phyloP scores from a whole-genome alignment of 2,888 invertebrate species.

The Cosmopolites sordidus region DNA sequence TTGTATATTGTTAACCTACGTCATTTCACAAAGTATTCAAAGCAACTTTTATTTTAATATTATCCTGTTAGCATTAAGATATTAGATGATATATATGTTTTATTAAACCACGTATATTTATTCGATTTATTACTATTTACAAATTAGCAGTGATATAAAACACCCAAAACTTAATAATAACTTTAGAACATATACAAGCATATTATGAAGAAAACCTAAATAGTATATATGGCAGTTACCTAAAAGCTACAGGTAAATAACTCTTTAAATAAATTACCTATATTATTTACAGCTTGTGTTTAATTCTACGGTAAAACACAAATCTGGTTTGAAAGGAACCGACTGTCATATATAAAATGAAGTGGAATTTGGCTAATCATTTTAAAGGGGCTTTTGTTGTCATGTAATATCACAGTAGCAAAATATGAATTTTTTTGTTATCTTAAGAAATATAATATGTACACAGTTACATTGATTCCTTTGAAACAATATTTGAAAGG shows the following conservation, averaged over 20 bases:
- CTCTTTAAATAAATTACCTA: conserved; percentile 24
- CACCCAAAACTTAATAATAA: conserved; percentile 14
- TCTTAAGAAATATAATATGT: conserved; percentile 15
- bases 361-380: neutral
- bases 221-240: neutral
- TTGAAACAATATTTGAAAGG: conserved; percentile 14
- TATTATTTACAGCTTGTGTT: conserved; percentile 17
- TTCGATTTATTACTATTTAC: conserved; percentile 27
- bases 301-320: conserved; percentile 7
- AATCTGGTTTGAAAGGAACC: conserved; percentile 11
- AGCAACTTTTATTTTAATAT: too few relatives aligned
- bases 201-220: neutral
- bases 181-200: conserved; percentile 5
- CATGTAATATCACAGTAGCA: conserved; percentile 21
- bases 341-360: conserved; percentile 1
- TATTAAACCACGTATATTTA: neutral
- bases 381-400: conserved; percentile 12
- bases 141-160: conserved; percentile 23
- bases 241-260: conserved; percentile 10
- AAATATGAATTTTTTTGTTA: conserved; percentile 14
- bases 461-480: conserved; percentile 14
- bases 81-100: neutral
- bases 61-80: neutral
- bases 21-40: too few relatives aligned
- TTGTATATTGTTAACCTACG: too few relatives aligned